Base-by-base conservation (phyloP, 1,140 invertebrate genomes). In the Pollicipes pollicipes region DNA sequence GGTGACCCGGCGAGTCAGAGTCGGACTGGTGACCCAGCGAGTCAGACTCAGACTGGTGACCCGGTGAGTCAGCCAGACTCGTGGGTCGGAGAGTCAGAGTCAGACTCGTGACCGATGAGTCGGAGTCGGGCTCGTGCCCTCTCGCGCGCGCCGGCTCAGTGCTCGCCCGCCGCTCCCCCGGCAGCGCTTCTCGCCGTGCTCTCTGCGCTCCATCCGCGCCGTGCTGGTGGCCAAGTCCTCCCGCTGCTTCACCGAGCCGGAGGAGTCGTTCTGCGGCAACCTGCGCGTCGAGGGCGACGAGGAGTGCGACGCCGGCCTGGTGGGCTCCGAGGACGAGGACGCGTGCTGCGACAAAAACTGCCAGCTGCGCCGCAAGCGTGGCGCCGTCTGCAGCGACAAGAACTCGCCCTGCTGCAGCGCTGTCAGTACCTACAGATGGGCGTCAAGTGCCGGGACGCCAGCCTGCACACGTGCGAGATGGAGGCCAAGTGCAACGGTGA, bases 221-320 rank as follows among this genome's bases (percentile, higher is more conserved):
- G 94, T 97, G 28, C 80, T 98, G 67, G 86, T 92, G 79, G 90
- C 91, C 0, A 97, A 97, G 82, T 92, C 91, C 0, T 88, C 88
- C 1, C 83, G 88, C 68, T 98, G 94, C 78, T 98, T 98, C 78
- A 93, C 90, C 0, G 91, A 95, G 80, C 92, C 92, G 0, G 91
- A 94, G 79, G 91, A 95, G 82, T 93, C 90, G 32, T 95, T 95
- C 79, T 97, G 93, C 78, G 93, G 93, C 26, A 97, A 97, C 82
- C 82, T 93, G 68, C 83, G 92, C 28, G 93, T 96, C 0, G 93
- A 96, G 81, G 91, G 91, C 27, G 91, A 93, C 74, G 93, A 97
- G 80, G 91, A 97, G 81, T 96, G 93, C 78, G 93, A 96, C 79
- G 93, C 91, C 27, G 93, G 93, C 13, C 82, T 95, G n/a, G 81